phyloP scores from a whole-genome alignment of 64 coral and sea anemone species.

The Stichodactyla mertensii region DNA sequence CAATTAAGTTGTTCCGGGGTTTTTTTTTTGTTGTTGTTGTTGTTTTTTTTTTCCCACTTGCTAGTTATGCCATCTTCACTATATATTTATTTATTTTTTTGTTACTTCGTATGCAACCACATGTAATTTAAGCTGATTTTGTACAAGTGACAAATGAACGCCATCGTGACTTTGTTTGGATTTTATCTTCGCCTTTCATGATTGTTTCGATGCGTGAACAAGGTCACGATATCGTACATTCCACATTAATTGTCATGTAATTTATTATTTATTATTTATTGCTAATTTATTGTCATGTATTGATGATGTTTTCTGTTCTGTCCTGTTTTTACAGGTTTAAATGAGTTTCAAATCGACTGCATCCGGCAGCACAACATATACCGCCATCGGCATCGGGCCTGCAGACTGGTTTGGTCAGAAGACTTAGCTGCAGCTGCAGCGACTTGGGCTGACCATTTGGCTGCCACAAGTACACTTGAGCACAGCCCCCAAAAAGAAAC shows the following conservation, averaged over 20 bases:
- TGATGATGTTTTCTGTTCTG: background rate
- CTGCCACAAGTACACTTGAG: conserved; percentile 37
- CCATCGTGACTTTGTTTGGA: too few species aligned
- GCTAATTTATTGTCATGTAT: too few species aligned
- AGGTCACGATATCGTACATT: background rate
- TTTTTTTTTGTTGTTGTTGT: too few species aligned
- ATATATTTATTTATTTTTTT: too few species aligned
- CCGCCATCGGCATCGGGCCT: conserved; percentile 66
- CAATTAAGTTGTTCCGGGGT: too few species aligned
- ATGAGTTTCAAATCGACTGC: conserved; percentile 78
- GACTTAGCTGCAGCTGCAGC: conserved; percentile 58
- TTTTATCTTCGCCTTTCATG: background rate
- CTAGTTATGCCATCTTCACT: too few species aligned
- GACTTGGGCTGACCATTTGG: conserved; percentile 60
- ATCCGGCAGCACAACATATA: conserved; percentile 76
- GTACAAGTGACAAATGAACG: too few species aligned
- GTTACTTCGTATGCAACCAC: too few species aligned
- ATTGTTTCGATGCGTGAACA: background rate
- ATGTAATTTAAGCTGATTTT: too few species aligned
- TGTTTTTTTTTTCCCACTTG: too few species aligned
- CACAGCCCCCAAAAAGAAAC: conserved; percentile 49
- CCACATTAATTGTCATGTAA: too few species aligned
- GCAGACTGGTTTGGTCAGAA: conserved; percentile 66
- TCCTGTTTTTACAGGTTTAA: conserved; percentile 41
- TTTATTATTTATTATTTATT: too few species aligned